These are phyloP conservation scores for Rhinophrynus dorsalis DNA, from an alignment of 2,797 vertebrate genomes.

Conservation along the genomic window DNA sequence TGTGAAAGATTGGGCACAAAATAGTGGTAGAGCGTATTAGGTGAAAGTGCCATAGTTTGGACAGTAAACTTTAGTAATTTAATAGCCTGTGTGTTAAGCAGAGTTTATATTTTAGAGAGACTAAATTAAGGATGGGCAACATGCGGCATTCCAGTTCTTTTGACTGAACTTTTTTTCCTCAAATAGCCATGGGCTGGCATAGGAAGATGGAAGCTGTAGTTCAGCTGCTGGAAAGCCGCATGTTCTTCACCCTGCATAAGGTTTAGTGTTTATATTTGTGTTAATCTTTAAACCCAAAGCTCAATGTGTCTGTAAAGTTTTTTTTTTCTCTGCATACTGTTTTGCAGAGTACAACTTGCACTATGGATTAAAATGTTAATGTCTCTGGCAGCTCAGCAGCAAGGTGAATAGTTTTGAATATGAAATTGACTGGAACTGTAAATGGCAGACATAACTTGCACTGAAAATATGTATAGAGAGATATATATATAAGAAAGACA, in stretches of 20 bases:
- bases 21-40: conserved; percentile 70
- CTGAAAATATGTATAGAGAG: conserved; percentile 76
- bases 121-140: too few relatives aligned
- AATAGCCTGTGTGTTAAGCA: conserved; percentile 70
- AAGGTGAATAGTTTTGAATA: conserved; percentile 64
- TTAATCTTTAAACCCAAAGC: conserved; percentile 62
- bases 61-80: conserved; percentile 74
- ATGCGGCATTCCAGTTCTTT: conserved; percentile 62
- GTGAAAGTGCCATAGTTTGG: conserved; percentile 74
- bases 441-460: conserved; percentile 75
- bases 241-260: too few relatives aligned
- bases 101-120: background rate
- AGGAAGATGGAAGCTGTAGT: too few relatives aligned
- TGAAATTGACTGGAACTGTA: conserved; percentile 73
- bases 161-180: conserved; percentile 59
- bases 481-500: conserved; percentile 66
- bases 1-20: conserved; percentile 82
- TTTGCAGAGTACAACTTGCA: conserved; percentile 74
- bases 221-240: too few relatives aligned
- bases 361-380: conserved; percentile 67
- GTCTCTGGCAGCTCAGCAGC: conserved; percentile 75
- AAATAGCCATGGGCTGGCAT: too few relatives aligned
- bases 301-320: conserved; percentile 64
- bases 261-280: conserved; percentile 56
- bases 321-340: conserved; percentile 60